A percentile compares a stretch with the other conserved stretches of the same genome.
Conservation (phyloP, 2,113 vertebrate genomes). For the Callocephalon fimbriatum region DNA sequence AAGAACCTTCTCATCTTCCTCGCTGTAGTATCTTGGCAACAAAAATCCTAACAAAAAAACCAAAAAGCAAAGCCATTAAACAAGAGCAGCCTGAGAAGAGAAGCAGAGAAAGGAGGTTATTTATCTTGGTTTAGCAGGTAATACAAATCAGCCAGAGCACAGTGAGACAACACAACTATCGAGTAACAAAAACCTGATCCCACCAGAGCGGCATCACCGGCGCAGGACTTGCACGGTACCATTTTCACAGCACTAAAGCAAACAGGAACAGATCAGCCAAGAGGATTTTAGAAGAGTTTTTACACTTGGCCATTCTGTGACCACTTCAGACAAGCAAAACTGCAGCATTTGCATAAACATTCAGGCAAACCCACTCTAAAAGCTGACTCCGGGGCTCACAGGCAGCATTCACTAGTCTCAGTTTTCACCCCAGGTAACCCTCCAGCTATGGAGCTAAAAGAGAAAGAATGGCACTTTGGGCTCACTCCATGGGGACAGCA, state of each 20-base stretch:
- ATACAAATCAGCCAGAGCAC: background rate
- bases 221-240: background rate
- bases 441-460: background rate
- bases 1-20: constrained; percentile 94
- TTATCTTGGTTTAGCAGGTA: constrained; percentile 28
- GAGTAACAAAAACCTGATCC: constrained; percentile 33
- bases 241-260: background rate
- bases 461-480: constrained; percentile 41
- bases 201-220: background rate
- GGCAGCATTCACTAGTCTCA: background rate
- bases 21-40: constrained; percentile 27
- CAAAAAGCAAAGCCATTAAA: background rate
- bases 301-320: background rate
- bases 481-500: background rate
- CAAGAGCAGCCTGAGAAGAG: background rate
- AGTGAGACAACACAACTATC: background rate
- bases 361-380: background rate
- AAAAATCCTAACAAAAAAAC: constrained; percentile 30
- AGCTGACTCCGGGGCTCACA: background rate
- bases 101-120: constrained; percentile 29
- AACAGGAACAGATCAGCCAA: background rate
- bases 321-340: background rate
- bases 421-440: constrained; percentile 31
- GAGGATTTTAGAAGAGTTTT: background rate
- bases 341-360: background rate